Conservation (phyloP, 2,888 invertebrate species). For the Ischnura elegans region DNA sequence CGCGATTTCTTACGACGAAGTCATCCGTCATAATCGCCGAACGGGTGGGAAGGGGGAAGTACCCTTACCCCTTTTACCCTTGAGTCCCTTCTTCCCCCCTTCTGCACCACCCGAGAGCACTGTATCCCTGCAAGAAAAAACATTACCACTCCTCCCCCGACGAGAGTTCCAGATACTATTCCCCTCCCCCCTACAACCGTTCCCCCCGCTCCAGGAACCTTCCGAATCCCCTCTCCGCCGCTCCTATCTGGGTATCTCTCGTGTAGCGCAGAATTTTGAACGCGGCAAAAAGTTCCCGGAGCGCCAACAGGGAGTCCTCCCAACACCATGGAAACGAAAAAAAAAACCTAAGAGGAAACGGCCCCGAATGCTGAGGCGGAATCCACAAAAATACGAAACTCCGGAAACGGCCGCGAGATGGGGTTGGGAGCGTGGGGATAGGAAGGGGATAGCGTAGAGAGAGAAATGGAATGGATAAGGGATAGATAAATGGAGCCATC, state of each 20-base stretch:
- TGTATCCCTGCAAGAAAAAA: no score
- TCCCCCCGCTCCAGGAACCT: background rate
- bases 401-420: constrained; percentile 72
- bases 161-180: no score
- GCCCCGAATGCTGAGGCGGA: constrained; percentile 28
- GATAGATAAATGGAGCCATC: constrained; percentile 14
- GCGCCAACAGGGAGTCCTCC: background rate
- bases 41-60: background rate
- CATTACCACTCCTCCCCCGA: background rate
- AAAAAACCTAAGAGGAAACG: constrained; percentile 51
- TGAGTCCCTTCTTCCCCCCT: background rate
- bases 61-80: background rate
- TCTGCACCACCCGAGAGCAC: background rate
- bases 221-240: background rate
- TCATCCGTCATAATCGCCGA: constrained; percentile 56
- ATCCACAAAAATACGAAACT: constrained; percentile 78
- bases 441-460: no score
- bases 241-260: constrained; percentile 23
- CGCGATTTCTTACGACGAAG: constrained; percentile 33
- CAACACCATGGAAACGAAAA: background rate
- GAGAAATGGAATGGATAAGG: constrained; percentile 58
- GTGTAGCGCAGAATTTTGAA: constrained; percentile 64
- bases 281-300: constrained; percentile 18
- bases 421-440: constrained; percentile 69
- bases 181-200: background rate